Evolutionary conservation across 2,888 invertebrate genomes (phyloP).

Genomic region (Nephrotoma guestfalica): DNA sequence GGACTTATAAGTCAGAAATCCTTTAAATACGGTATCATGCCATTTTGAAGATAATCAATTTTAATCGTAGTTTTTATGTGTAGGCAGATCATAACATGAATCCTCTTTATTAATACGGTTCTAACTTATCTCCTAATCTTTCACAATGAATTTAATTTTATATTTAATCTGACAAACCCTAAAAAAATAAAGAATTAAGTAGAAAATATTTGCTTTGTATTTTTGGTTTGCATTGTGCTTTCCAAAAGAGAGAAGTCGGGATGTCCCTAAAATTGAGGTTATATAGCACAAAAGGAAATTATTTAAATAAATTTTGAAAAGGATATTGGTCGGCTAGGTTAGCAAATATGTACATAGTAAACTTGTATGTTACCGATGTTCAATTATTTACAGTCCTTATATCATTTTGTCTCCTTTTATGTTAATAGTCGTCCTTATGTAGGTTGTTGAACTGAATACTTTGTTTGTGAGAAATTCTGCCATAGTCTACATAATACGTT

Average conservation of each 20-base stretch:
- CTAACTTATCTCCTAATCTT: not conserved
- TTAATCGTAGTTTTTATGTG: not conserved
- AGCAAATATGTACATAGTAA: not conserved
- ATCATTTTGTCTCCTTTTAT: not conserved
- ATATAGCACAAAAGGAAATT: not conserved
- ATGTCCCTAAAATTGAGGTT: not conserved
- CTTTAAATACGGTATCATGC: not conserved
- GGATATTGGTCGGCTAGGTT: not conserved
- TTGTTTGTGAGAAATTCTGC: not conserved
- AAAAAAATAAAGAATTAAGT: not conserved
- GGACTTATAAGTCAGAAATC: not conserved
- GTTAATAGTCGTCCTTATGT: not conserved
- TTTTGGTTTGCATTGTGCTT: not conserved
- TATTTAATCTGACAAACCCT: not conserved
- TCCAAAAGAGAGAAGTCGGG: not conserved
- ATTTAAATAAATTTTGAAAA: not conserved
- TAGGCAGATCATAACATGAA: not conserved
- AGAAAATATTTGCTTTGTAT: not conserved
- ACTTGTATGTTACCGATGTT: not conserved
- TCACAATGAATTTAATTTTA: not conserved
- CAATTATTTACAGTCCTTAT: not conserved
- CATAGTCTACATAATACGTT: not conserved
- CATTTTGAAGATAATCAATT: not conserved
- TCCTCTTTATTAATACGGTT: not conserved
- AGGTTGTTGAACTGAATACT: not conserved